phyloP scores from a whole-genome alignment of 2,797 vertebrate species.

The Gallirallus australis region DNA sequence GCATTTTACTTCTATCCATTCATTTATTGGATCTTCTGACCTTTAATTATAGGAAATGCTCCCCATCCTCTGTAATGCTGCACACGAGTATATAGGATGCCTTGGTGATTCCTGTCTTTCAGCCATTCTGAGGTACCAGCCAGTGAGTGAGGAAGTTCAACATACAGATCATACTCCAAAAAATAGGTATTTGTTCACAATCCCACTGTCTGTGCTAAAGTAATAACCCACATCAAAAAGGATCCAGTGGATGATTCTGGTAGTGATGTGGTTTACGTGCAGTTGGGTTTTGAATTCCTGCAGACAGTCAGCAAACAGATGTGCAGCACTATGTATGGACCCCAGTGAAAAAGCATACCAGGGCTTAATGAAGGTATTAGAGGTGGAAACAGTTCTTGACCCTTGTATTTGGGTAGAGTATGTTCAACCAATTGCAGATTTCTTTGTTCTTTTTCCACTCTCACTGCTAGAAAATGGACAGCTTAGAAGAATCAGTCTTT shows the following conservation, averaged over 20 bases:
- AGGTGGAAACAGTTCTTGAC: not conserved
- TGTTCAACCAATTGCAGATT: not conserved
- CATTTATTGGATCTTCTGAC: not conserved
- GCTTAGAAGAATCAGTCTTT: no score
- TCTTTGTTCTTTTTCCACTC: not conserved
- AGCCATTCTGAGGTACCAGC: not conserved
- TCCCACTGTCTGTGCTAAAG: not conserved
- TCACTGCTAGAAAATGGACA: not conserved
- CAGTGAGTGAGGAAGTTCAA: not conserved
- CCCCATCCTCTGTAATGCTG: not conserved
- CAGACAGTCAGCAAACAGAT: not conserved
- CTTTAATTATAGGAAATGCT: not conserved
- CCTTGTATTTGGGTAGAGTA: not conserved
- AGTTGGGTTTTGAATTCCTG: not conserved
- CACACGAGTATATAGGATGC: not conserved
- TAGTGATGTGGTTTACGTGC: not conserved
- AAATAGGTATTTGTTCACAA: not conserved
- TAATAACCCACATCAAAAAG: not conserved
- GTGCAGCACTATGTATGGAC: fast-evolving
- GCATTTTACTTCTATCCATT: not conserved
- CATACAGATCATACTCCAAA: not conserved
- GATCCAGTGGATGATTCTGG: not conserved
- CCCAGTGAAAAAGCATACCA: not conserved
- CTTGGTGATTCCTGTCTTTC: not conserved
- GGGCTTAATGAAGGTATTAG: not conserved